phyloP scores from a whole-genome alignment of 2,797 vertebrate genomes.

The Macrochelys suwanniensis region DNA sequence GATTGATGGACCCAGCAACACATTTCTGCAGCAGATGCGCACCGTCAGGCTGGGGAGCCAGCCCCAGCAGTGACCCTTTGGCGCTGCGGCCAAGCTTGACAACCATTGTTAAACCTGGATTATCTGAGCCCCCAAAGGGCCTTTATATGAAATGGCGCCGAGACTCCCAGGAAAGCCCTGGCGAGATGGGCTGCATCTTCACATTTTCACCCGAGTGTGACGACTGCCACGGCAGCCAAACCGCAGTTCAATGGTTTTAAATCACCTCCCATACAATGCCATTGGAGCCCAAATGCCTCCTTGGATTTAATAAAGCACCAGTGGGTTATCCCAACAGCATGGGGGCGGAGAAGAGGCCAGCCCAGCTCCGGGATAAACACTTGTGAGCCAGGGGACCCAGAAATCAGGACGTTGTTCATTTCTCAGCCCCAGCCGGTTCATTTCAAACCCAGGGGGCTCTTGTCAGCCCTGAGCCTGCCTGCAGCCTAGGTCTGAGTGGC shows the following conservation, averaged over 20 bases:
- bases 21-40: neutral
- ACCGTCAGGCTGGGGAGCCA: neutral
- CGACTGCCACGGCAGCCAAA: neutral
- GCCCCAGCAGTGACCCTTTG: neutral
- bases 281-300: neutral
- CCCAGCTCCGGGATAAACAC: neutral
- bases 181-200: neutral
- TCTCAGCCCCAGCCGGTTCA: neutral
- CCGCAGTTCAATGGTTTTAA: neutral
- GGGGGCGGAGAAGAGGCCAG: neutral
- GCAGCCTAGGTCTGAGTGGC: rapidly evolving
- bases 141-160: neutral
- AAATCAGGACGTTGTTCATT: neutral
- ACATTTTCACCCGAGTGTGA: neutral
- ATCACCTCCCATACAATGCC: rapidly evolving
- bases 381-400: neutral
- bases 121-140: neutral
- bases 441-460: neutral
- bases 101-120: neutral
- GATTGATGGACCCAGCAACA: neutral
- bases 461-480: rapidly evolving
- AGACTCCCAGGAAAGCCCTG: too few species aligned
- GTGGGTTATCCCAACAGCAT: neutral
- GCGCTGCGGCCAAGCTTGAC: rapidly evolving
- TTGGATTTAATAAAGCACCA: constrained; percentile 32